These are phyloP conservation scores for Sebastes steindachneri DNA, from an alignment of 2,797 vertebrate species.

Conservation along the genomic window DNA sequence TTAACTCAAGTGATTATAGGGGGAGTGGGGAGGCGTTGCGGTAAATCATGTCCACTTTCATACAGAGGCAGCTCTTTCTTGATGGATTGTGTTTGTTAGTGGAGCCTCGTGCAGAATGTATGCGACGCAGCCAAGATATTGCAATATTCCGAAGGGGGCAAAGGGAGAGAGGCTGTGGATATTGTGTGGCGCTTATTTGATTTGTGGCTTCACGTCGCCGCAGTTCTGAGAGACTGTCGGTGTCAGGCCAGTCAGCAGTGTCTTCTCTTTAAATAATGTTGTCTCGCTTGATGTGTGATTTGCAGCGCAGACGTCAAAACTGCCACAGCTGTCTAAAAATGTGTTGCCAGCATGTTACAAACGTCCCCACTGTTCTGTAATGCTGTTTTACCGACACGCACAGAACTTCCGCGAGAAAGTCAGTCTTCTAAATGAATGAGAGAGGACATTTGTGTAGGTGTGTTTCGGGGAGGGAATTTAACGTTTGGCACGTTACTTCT, in stretches of 20 bases:
- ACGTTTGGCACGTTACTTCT: constrained; percentile 8
- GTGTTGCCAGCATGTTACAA: background rate
- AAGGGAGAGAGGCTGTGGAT: background rate
- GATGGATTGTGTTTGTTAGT: constrained; percentile 76
- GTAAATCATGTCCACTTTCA: constrained; percentile 82
- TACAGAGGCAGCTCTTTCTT: constrained; percentile 62
- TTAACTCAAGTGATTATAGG: constrained; percentile 79
- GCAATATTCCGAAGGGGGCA: background rate
- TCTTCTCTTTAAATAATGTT: constrained; percentile 22
- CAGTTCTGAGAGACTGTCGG: constrained; percentile 8
- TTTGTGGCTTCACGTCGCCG: constrained; percentile 3
- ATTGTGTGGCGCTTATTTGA: constrained; percentile 22
- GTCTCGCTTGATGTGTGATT: constrained; percentile 34
- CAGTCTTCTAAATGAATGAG: background rate
- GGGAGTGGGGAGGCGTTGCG: constrained; percentile 53
- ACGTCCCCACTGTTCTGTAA: background rate
- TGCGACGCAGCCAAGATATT: constrained; percentile 16
- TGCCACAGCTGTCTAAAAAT: constrained; percentile 1
- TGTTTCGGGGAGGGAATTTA: background rate
- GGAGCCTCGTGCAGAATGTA: constrained; percentile 28
- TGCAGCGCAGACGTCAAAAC: constrained; percentile 3
- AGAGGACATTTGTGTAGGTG: background rate
- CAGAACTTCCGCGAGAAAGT: background rate
- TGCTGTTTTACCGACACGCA: background rate
- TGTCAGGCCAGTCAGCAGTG: constrained; percentile 25